Percentiles rank a stretch among this genome's conserved stretches.
Evolutionary conservation across 2,113 vertebrate genomes (phyloP).

Genomic region (Atlantisia rogersi): DNA sequence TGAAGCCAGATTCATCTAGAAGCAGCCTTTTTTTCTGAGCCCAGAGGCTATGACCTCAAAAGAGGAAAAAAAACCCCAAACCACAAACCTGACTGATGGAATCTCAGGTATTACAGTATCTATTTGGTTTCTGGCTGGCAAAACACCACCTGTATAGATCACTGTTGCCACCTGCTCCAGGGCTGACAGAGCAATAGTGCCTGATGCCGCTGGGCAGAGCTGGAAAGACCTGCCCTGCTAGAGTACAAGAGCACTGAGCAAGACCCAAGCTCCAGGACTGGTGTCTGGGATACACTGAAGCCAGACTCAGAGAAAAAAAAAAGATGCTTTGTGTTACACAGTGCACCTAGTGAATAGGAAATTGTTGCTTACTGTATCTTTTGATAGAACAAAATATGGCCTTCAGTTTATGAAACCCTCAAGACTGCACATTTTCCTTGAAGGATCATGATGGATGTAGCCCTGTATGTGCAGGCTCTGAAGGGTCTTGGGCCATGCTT

Average conservation of each 20-base stretch:
- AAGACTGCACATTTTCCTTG: neutral
- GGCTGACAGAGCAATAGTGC: rapidly evolving
- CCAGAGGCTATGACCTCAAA: neutral
- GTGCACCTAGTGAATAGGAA: neutral
- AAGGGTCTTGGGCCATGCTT: rapidly evolving
- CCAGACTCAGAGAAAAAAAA: too few species aligned
- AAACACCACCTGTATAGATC: too few species aligned
- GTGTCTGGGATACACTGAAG: neutral
- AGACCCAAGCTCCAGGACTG: neutral
- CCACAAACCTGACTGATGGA: neutral
- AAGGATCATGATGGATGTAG: rapidly evolving
- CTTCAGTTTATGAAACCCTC: too few species aligned
- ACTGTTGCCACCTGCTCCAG: rapidly evolving
- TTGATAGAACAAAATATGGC: neutral
- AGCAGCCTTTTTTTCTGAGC: neutral
- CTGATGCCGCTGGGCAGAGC: neutral
- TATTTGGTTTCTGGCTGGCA: neutral
- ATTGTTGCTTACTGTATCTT: neutral
- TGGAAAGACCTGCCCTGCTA: neutral
- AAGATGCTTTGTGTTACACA: neutral
- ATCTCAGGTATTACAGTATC: neutral
- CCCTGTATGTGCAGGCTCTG: neutral
- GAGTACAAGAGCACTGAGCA: neutral
- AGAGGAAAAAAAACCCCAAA: neutral
- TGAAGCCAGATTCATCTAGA: neutral